Evolutionary conservation across 1,140 invertebrate species (phyloP).

Genomic region (Pachypeltis micranthus): DNA sequence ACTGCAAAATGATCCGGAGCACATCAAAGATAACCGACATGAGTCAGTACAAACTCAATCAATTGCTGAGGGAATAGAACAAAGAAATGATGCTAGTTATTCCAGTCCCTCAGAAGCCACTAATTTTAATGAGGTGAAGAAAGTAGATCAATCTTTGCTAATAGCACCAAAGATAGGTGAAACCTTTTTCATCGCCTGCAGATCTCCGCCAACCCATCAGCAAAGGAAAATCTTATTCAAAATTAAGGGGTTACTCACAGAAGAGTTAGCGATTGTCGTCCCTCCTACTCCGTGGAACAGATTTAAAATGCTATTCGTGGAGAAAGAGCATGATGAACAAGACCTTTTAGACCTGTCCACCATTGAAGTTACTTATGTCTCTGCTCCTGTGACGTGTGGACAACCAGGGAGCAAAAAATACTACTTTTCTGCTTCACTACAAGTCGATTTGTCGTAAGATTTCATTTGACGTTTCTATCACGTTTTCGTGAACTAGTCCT

Average conservation of each 20-base stretch:
- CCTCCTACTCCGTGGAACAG: background rate
- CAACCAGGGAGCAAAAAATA: background rate
- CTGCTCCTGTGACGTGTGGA: background rate
- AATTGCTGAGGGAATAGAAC: background rate
- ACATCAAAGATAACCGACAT: background rate
- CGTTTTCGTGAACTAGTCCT: background rate
- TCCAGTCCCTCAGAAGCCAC: background rate
- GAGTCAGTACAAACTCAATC: background rate
- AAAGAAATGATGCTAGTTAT: background rate
- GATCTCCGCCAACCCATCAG: background rate
- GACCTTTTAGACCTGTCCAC: too few species aligned
- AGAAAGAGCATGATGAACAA: background rate
- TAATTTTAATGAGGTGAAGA: background rate
- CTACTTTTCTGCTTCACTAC: background rate
- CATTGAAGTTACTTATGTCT: too few species aligned
- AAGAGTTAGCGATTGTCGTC: background rate
- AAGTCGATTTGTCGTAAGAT: too few species aligned
- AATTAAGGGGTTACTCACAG: background rate
- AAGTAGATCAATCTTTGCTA: background rate
- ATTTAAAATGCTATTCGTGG: background rate
- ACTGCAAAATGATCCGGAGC: background rate
- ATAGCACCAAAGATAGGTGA: background rate
- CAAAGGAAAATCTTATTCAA: background rate
- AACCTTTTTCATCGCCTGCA: background rate
- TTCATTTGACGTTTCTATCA: background rate